These are phyloP conservation scores for Macrobrachium rosenbergii DNA, from an alignment of 1,140 invertebrate species.

Conservation along the genomic window DNA sequence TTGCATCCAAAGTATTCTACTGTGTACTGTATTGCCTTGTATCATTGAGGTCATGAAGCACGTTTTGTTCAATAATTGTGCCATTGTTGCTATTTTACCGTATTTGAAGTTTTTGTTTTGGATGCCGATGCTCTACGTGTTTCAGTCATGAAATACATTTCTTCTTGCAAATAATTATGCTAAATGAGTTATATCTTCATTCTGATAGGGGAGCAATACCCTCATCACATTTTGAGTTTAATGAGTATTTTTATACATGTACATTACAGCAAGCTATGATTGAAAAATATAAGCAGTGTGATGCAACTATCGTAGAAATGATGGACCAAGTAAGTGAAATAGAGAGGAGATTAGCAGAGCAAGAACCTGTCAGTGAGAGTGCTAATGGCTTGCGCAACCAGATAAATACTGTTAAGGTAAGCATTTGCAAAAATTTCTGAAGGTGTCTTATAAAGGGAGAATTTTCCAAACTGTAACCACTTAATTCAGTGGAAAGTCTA, in stretches of 20 bases:
- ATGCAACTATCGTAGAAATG: conserved; percentile 85
- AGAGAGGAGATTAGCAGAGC: conserved; percentile 88
- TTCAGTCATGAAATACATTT: no score
- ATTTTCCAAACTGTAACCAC: no score
- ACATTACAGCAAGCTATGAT: conserved; percentile 88
- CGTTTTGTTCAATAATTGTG: conserved; percentile 30
- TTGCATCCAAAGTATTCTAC: conserved; percentile 56
- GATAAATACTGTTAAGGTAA: conserved; percentile 88
- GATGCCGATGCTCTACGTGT: no score
- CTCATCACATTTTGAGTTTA: neutral
- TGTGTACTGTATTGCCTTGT: conserved; percentile 18
- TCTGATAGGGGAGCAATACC: conserved; percentile 1
- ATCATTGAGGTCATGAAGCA: conserved; percentile 41
- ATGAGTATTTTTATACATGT: conserved; percentile 24
- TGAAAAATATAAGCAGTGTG: conserved; percentile 92
- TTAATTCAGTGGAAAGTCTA: no score
- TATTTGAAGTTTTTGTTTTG: conserved; percentile 18
- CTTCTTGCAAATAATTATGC: no score
- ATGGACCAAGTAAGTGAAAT: conserved; percentile 89
- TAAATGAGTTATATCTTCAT: neutral
- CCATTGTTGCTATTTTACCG: neutral
- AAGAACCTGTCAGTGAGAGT: conserved; percentile 90
- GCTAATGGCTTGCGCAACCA: conserved; percentile 90
- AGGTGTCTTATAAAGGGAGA: no score
- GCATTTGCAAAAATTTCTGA: neutral